Conservation (phyloP, 2,888 invertebrate genomes). For the Troides aeacus region DNA sequence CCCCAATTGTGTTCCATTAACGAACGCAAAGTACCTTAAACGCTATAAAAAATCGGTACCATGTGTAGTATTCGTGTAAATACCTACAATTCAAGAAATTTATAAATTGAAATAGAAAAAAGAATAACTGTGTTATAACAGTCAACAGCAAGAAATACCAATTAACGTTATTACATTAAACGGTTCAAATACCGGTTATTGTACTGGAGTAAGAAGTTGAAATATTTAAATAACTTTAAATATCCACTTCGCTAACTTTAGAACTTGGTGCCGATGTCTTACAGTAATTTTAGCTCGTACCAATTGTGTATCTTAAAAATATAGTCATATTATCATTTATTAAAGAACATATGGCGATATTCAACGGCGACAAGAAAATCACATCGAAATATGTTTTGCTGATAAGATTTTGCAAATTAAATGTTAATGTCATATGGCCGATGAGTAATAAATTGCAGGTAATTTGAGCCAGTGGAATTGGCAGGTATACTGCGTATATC, state of each 20-base stretch:
- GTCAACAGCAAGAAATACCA: background rate
- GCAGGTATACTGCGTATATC: constrained; percentile 35
- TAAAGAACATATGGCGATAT: constrained; percentile 1
- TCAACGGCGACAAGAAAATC: constrained; percentile 15
- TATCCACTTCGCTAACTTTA: too few relatives aligned
- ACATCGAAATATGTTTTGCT: constrained; percentile 49
- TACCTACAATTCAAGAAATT: background rate
- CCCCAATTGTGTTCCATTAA: constrained; percentile 72
- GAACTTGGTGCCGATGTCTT: too few relatives aligned
- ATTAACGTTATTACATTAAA: background rate
- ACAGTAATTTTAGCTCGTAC: background rate
- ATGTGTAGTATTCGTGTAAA: background rate
- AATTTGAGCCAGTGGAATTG: constrained; percentile 55
- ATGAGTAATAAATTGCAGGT: constrained; percentile 65
- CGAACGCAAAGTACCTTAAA: constrained; percentile 48
- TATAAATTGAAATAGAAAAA: background rate
- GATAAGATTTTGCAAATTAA: constrained; percentile 67
- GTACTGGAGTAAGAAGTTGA: too few relatives aligned
- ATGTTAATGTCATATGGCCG: constrained; percentile 62
- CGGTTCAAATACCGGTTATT: background rate
- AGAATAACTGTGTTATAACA: background rate
- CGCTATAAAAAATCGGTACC: constrained; percentile 40
- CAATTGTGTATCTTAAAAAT: background rate
- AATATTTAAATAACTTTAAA: too few relatives aligned
- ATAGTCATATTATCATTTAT: background rate